These are phyloP conservation scores for Yponomeuta plumbellus DNA, from an alignment of 2,888 invertebrate species.

Conservation along the genomic window DNA sequence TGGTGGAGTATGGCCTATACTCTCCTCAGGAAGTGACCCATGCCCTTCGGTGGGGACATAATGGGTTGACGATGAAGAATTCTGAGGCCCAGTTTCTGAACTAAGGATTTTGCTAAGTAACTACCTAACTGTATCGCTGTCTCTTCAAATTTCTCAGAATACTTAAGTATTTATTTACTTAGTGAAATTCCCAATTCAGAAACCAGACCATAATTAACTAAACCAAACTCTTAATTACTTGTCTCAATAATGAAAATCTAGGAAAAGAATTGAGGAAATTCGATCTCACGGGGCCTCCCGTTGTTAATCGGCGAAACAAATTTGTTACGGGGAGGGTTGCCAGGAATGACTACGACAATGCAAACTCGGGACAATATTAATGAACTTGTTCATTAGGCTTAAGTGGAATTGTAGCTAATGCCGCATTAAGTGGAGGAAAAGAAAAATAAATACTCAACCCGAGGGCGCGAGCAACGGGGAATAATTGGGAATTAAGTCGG, in stretches of 20 bases:
- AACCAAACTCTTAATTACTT: conserved; percentile 5
- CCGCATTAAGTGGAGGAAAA: conserved; percentile 25
- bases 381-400: conserved; percentile 67
- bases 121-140: too few species aligned
- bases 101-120: too few species aligned
- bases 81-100: too few species aligned
- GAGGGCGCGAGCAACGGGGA: background rate
- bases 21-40: too few species aligned
- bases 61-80: too few species aligned
- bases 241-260: background rate
- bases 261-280: conserved; percentile 13
- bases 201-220: too few species aligned
- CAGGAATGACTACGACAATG: conserved; percentile 20
- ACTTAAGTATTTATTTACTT: too few species aligned
- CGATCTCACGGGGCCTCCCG: background rate
- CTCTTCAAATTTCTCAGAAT: too few species aligned
- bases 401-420: conserved; percentile 62
- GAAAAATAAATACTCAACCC: conserved; percentile 20
- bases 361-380: conserved; percentile 42
- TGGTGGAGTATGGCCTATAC: too few species aligned
- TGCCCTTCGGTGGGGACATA: too few species aligned
- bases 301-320: conserved; percentile 17
- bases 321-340: conserved; percentile 33
- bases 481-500: conserved; percentile 1
- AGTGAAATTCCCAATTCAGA: too few species aligned